A percentile compares a stretch with the other conserved stretches of the same genome.
Evolutionary conservation across 2,113 vertebrate species (phyloP).

Genomic region (human): DNA sequence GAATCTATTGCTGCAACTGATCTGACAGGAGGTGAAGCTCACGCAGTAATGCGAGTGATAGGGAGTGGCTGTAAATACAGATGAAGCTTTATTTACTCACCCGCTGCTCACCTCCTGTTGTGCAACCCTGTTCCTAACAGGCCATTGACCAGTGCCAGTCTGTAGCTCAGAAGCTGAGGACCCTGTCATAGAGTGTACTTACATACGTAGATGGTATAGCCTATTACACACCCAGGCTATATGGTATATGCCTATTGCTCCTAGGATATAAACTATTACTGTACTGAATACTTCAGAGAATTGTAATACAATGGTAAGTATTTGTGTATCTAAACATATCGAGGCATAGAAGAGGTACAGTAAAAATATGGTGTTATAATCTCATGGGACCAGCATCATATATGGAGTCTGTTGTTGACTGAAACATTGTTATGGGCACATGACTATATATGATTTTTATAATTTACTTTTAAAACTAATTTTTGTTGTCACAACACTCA

Average conservation of each 20-base stretch:
- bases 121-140: too few species aligned
- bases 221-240: neutral
- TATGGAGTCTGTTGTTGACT: neutral
- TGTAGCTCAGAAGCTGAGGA: too few species aligned
- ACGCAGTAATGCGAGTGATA: too few species aligned
- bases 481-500: constrained; percentile 11
- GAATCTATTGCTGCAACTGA: too few species aligned
- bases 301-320: neutral
- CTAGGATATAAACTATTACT: neutral
- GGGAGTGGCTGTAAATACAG: too few species aligned
- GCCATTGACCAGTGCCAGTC: too few species aligned
- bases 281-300: neutral
- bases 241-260: neutral
- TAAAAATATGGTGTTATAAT: neutral
- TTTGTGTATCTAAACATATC: neutral
- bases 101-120: too few species aligned
- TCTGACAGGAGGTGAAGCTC: too few species aligned
- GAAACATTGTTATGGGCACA: neutral
- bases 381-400: neutral
- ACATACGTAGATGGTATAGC: neutral
- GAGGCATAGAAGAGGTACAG: neutral
- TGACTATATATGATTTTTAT: neutral
- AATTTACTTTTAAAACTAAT: neutral
- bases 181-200: neutral
- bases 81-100: too few species aligned